phyloP scores from a whole-genome alignment of 1,140 invertebrate genomes.

The Drosophila rhopaloa region DNA sequence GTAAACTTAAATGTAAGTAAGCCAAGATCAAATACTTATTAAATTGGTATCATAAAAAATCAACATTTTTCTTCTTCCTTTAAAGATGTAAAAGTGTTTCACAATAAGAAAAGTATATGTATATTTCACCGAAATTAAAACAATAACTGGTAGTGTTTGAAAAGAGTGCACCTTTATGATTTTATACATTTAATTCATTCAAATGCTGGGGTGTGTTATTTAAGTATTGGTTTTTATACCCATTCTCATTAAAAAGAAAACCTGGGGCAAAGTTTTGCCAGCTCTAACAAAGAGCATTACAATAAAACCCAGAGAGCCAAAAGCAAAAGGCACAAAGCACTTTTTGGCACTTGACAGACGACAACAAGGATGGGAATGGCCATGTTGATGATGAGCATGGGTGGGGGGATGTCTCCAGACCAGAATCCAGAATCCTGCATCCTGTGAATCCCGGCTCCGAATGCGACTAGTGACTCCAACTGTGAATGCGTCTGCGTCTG shows the following conservation, averaged over 20 bases:
- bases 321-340: constrained; percentile 60
- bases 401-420: neutral
- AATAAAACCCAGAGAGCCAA: constrained; percentile 30
- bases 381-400: constrained; percentile 18
- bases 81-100: too few relatives aligned
- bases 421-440: neutral
- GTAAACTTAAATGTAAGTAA: too few relatives aligned
- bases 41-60: too few relatives aligned
- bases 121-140: too few relatives aligned
- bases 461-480: constrained; percentile 14
- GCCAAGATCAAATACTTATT: too few relatives aligned
- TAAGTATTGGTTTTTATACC: constrained; percentile 2
- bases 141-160: too few relatives aligned
- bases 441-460: constrained; percentile 1
- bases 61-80: too few relatives aligned
- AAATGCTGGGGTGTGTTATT: neutral
- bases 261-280: constrained; percentile 41
- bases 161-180: neutral
- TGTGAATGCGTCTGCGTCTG: constrained; percentile 21
- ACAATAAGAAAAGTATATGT: too few relatives aligned
- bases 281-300: constrained; percentile 37
- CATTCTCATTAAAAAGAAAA: constrained; percentile 27
- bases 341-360: constrained; percentile 72
- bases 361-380: constrained; percentile 18
- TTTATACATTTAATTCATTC: neutral